A percentile compares a stretch with the other conserved stretches of the same genome.
phyloP scores from a whole-genome alignment of 64 coral and sea anemone species.

The Stylophora pistillata region DNA sequence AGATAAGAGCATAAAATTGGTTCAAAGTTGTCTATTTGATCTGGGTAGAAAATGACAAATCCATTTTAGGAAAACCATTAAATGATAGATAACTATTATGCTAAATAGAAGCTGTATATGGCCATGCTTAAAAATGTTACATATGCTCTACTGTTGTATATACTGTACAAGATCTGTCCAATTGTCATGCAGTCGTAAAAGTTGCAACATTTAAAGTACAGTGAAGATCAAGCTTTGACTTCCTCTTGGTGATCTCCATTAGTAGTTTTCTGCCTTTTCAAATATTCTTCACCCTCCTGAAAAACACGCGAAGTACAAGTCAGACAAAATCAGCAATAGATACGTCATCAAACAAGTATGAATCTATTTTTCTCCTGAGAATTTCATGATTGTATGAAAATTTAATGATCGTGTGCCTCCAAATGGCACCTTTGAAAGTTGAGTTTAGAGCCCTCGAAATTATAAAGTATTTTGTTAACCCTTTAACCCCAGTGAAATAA shows the following conservation, averaged over 20 bases:
- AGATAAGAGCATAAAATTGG: no score
- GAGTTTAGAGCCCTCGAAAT: no score
- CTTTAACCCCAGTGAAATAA: no score
- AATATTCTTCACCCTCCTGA: conserved; percentile 84
- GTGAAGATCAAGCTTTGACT: conserved; percentile 55
- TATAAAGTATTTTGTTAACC: no score
- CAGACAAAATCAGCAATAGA: no score
- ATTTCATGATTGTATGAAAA: no score
- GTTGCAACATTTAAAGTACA: background rate
- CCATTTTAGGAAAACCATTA: background rate
- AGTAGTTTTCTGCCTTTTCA: conserved; percentile 72
- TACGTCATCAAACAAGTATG: no score
- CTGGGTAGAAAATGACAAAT: background rate
- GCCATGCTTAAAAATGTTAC: background rate
- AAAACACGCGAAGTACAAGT: background rate
- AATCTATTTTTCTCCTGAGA: no score
- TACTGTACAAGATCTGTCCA: conserved; percentile 41
- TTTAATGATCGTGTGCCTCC: no score
- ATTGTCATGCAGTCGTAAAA: background rate
- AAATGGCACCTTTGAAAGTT: no score
- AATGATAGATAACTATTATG: background rate
- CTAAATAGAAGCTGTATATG: background rate
- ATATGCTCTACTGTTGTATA: background rate
- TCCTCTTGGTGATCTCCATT: conserved; percentile 64
- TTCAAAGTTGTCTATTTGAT: background rate